Base-by-base conservation (phyloP, 2,888 invertebrate species). In the Strigamia transsilvanica region DNA sequence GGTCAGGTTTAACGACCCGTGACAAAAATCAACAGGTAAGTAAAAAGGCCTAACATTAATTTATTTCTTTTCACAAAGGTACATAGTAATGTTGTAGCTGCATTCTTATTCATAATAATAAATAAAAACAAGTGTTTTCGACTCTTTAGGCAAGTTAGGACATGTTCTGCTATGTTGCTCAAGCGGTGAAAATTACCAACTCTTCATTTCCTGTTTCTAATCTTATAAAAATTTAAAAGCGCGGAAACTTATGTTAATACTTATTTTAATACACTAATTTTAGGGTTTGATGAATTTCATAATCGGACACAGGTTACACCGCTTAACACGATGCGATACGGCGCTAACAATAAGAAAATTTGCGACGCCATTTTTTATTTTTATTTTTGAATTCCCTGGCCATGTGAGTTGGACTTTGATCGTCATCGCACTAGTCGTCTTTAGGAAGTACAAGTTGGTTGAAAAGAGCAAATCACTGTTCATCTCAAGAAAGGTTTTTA, bases 401-500 rank as follows among this genome's bases (percentile, higher is more conserved):
- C 27, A 27, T 1, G 23, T 73, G 27, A 27, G 6, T 12, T 9
- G 73, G 73, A 21, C 9, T 66, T 21, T 7, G 15, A 23, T 12
- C 32, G 32, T 73, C 73, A 27, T 73, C 73, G 15, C 27, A 38
- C 73, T 4, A 32, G 13, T 73, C 73, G 23, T 13, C 73, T 73
- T 73, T 73, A 73, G 2, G 23, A 32, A 73, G 27, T 27, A 27
- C 32, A 73, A 73, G 27, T 73, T 32, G 2, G 27, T 12, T 66
- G 23, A 27, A 21, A 73, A 73, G 73, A 73, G 73, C 73, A 27
- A 73, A 73, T 73, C 73, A 73, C 73, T 73, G 73, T 73, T 73
- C 73, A 73, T 73, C 73, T 5, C 73, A 73, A 73, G 73, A 56
- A 56, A 73, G 73, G 73, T 73, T 73, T 73, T 73, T 73, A 73